phyloP scores from a whole-genome alignment of 2,797 vertebrate species.

The Avahi laniger region DNA sequence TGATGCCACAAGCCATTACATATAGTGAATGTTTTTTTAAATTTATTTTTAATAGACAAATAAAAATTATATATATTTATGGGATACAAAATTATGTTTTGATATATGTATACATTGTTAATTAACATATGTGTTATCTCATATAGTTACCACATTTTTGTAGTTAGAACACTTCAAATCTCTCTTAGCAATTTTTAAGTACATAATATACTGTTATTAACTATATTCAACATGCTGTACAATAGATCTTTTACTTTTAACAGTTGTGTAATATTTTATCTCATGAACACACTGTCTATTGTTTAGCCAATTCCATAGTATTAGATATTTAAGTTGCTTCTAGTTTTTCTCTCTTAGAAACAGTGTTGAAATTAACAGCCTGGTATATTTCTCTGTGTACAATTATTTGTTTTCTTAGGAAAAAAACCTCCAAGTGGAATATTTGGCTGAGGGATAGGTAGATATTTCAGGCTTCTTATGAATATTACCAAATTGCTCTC shows the following conservation, averaged over 20 bases:
- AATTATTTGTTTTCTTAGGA: constrained; percentile 38
- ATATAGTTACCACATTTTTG: background rate
- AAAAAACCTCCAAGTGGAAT: background rate
- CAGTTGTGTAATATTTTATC: background rate
- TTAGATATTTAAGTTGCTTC: constrained; percentile 29
- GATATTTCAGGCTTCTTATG: background rate
- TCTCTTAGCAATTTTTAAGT: background rate
- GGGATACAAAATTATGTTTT: background rate
- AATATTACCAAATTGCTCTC: constrained; percentile 3
- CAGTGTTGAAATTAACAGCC: background rate
- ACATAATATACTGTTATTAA: background rate
- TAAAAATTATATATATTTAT: background rate
- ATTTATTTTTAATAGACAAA: background rate
- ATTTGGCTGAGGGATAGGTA: background rate
- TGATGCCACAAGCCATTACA: background rate
- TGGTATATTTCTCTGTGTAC: background rate
- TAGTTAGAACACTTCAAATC: background rate
- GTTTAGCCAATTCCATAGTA: background rate
- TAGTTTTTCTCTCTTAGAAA: constrained; percentile 18
- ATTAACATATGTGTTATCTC: background rate
- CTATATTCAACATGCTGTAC: background rate
- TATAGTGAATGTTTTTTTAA: background rate
- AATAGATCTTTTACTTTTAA: background rate
- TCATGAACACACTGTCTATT: background rate
- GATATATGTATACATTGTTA: background rate